Conservation (phyloP, 2,888 invertebrate species). For the Gastrophysa polygoni region DNA sequence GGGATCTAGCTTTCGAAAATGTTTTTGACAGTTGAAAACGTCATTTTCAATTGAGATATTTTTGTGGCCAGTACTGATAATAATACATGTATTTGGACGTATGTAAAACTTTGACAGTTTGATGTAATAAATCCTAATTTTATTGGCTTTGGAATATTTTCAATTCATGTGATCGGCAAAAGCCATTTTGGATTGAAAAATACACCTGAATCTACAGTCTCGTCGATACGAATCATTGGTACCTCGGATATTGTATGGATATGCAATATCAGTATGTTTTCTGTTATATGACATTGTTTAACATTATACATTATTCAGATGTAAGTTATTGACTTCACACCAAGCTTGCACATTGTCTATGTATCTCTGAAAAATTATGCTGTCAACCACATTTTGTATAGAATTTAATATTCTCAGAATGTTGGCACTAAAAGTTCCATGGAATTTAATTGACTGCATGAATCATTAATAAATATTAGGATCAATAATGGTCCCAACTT, state of each 20-base stretch:
- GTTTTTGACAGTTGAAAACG: no score
- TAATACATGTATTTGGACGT: no score
- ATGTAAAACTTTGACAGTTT: not conserved
- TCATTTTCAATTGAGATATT: no score
- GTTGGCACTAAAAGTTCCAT: not conserved
- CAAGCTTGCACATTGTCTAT: slow-evolving; percentile 5
- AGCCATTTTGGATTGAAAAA: not conserved
- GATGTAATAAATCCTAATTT: not conserved
- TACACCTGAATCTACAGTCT: no score
- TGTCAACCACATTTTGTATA: not conserved
- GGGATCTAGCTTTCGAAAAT: no score
- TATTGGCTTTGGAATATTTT: not conserved
- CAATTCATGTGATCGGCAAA: not conserved
- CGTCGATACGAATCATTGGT: not conserved
- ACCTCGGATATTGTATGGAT: not conserved
- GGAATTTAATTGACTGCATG: not conserved
- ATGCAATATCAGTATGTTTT: not conserved
- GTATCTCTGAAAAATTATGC: not conserved
- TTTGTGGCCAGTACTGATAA: no score
- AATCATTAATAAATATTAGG: not conserved
- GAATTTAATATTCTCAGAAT: no score
- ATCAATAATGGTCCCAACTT: not conserved
- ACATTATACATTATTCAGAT: not conserved
- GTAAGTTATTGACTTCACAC: not conserved
- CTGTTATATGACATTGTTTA: not conserved